These are phyloP conservation scores for Cynopterus sphinx DNA, from an alignment of 2,797 vertebrate species.

Conservation along the genomic window DNA sequence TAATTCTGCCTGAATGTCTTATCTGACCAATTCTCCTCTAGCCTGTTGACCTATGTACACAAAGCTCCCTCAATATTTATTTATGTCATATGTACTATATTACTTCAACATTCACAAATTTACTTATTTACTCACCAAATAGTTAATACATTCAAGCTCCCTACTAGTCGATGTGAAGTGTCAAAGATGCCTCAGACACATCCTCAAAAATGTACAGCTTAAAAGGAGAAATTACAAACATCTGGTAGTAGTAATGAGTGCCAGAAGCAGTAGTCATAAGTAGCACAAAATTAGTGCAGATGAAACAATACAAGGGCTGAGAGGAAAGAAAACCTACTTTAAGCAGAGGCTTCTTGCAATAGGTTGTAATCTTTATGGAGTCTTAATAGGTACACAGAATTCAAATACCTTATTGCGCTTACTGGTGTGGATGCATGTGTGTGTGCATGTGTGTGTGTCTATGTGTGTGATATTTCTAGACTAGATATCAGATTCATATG, in stretches of 20 bases:
- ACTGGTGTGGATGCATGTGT: background rate
- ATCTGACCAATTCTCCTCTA: background rate
- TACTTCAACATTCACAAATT: constrained; percentile 24
- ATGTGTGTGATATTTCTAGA: background rate
- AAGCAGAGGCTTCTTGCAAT: background rate
- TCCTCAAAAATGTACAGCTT: background rate
- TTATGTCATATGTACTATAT: background rate
- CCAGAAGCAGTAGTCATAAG: background rate
- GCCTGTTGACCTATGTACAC: background rate
- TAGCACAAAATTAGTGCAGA: background rate
- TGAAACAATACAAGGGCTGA: background rate
- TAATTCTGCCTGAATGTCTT: background rate
- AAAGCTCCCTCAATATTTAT: background rate
- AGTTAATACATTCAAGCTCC: background rate
- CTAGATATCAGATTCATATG: background rate
- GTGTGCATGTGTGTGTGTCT: too few relatives aligned
- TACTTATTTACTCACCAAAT: background rate
- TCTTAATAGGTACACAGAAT: background rate
- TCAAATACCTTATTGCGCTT: background rate
- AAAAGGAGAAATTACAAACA: background rate
- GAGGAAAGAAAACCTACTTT: background rate
- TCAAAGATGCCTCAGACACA: background rate
- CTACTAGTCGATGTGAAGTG: background rate
- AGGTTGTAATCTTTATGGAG: background rate
- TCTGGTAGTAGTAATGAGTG: background rate